Conservation (phyloP, 2,113 vertebrate genomes). For the Bos taurus region DNA sequence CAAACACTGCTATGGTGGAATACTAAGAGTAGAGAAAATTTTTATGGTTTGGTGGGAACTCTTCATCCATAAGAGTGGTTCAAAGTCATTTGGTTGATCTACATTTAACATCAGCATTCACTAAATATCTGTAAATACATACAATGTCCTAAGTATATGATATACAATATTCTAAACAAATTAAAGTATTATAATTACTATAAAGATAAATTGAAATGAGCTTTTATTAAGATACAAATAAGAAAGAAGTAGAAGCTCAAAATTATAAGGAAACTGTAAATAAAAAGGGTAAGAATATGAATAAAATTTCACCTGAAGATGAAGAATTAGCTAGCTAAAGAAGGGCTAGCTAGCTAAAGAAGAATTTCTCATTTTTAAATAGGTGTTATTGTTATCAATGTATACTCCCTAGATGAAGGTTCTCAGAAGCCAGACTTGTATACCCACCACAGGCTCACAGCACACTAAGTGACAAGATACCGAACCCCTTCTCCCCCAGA, state of each 20-base stretch:
- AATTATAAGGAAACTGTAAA: neutral
- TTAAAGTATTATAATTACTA: neutral
- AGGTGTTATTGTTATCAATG: neutral
- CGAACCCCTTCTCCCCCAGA: rapidly evolving
- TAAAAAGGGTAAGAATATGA: neutral
- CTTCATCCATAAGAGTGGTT: neutral
- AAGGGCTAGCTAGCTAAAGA: neutral
- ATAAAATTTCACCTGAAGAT: neutral
- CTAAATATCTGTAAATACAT: neutral
- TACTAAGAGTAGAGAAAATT: neutral
- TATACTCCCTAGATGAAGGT: neutral
- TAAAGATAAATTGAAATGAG: neutral
- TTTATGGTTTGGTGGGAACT: neutral
- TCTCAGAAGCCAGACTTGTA: neutral
- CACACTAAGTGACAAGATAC: neutral
- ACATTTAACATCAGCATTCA: neutral
- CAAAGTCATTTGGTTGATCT: neutral
- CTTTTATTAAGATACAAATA: neutral
- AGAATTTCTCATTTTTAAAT: neutral
- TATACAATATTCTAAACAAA: neutral
- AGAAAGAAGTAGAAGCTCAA: neutral
- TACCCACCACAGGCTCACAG: neutral
- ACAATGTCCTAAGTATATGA: neutral
- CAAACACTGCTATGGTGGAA: neutral
- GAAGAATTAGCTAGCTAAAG: neutral